These are phyloP conservation scores for Perca flavescens DNA, from an alignment of 2,113 vertebrate species.

Conservation along the genomic window DNA sequence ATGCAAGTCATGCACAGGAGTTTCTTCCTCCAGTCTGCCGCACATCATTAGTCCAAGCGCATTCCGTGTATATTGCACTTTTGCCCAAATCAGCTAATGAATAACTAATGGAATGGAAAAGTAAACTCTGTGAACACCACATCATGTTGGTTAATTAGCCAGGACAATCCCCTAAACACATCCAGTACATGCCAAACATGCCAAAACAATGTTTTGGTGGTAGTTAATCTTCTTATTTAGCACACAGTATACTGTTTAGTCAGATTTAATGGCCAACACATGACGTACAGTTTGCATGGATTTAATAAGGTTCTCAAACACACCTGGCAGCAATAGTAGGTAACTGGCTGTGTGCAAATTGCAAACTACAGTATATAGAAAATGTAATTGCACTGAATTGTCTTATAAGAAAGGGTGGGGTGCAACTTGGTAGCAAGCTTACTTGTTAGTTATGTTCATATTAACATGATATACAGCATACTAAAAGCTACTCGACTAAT, in stretches of 20 bases:
- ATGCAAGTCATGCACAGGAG: constrained; percentile 1
- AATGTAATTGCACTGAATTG: constrained; percentile 18
- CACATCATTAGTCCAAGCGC: constrained; percentile 26
- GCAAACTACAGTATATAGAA: constrained; percentile 12
- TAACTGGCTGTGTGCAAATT: not conserved
- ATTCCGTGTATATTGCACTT: not conserved
- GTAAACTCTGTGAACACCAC: constrained; percentile 23
- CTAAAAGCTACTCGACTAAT: constrained; percentile 6
- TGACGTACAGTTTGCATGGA: not conserved
- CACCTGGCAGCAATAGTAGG: not conserved
- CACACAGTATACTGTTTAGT: not conserved
- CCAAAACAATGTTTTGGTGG: constrained; percentile 30
- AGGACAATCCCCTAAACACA: constrained; percentile 40
- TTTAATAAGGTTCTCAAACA: not conserved
- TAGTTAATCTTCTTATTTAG: constrained; percentile 19
- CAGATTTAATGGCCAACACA: not conserved
- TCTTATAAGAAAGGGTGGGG: not conserved
- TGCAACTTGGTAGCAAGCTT: not conserved
- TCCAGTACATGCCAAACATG: not conserved
- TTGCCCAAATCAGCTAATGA: constrained; percentile 51
- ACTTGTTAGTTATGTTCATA: not conserved
- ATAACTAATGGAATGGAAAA: constrained; percentile 53
- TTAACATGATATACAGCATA: constrained; percentile 6
- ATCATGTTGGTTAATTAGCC: constrained; percentile 15
- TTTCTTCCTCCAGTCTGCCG: constrained; percentile 11